phyloP scores from a whole-genome alignment of 2,888 invertebrate species.

The Lagria hirta region DNA sequence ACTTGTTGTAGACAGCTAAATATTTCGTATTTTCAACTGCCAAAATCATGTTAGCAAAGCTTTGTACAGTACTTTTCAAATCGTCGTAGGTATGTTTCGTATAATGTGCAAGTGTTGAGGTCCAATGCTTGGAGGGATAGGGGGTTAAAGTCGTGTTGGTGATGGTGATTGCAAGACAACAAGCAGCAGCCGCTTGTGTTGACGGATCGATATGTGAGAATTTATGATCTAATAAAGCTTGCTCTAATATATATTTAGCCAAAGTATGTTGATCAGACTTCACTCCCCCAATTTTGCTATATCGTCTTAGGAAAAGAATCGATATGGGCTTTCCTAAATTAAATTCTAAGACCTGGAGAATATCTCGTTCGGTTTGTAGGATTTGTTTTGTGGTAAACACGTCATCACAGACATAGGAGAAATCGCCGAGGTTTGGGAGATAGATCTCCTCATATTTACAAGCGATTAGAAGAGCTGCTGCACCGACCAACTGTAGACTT shows the following conservation, averaged over 20 bases:
- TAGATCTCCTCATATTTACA: slow-evolving; percentile 95
- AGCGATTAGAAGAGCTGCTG: slow-evolving; percentile 86
- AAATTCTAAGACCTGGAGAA: slow-evolving; percentile 75
- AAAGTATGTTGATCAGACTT: slow-evolving; percentile 53
- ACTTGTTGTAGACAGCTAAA: slow-evolving; percentile 71
- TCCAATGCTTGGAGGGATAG: slow-evolving; percentile 66
- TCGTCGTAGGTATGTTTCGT: slow-evolving; percentile 72
- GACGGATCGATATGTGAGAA: slow-evolving; percentile 81
- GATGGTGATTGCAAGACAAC: slow-evolving; percentile 67
- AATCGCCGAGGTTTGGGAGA: slow-evolving; percentile 83
- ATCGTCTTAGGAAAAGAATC: slow-evolving; percentile 84
- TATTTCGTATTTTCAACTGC: slow-evolving; percentile 71
- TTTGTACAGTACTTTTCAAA: slow-evolving; percentile 67
- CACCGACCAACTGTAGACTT: slow-evolving; percentile 81
- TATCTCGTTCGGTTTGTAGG: slow-evolving; percentile 77
- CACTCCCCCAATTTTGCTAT: slow-evolving; percentile 63
- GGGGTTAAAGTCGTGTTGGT: slow-evolving; percentile 54
- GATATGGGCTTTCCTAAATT: slow-evolving; percentile 84
- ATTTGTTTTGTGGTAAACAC: slow-evolving; percentile 80
- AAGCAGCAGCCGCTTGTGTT: slow-evolving; percentile 76
- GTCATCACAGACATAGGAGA: slow-evolving; percentile 88
- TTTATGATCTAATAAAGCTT: slow-evolving; percentile 77
- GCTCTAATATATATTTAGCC: slow-evolving; percentile 89
- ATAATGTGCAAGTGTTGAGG: slow-evolving; percentile 71
- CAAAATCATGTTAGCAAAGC: slow-evolving; percentile 69